A percentile compares a stretch with the other conserved stretches of the same genome.
Conservation (phyloP, 1,140 invertebrate species). For the Drosophila jambulina region DNA sequence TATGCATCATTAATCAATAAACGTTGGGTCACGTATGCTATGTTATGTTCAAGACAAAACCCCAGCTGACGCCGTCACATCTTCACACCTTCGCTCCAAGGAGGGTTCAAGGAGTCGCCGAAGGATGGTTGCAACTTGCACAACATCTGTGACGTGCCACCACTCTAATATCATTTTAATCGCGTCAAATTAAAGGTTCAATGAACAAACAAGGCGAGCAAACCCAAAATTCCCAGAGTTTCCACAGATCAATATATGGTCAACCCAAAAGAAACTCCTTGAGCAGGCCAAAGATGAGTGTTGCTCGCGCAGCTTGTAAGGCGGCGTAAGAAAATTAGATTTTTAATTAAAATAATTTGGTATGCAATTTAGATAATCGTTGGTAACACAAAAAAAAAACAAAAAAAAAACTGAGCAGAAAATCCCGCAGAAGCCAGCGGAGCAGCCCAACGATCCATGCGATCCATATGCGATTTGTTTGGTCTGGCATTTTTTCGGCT, state of each 20-base stretch:
- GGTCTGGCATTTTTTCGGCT: slow-evolving; percentile 69
- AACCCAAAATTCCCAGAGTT: slow-evolving; percentile 42
- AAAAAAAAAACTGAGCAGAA: neutral
- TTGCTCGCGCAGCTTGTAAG: neutral
- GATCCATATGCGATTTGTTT: slow-evolving; percentile 81
- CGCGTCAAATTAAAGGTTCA: slow-evolving; percentile 77
- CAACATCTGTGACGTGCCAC: slow-evolving; percentile 62
- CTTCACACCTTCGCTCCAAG: slow-evolving; percentile 68
- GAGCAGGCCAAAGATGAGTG: slow-evolving; percentile 4
- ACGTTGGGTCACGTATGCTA: slow-evolving; percentile 52
- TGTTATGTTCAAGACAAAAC: slow-evolving; percentile 25
- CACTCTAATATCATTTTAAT: slow-evolving; percentile 82
- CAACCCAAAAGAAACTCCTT: slow-evolving; percentile 24
- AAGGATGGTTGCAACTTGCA: slow-evolving; percentile 37
- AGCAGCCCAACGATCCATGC: slow-evolving; percentile 26
- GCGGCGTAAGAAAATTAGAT: slow-evolving; percentile 79
- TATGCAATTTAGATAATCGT: slow-evolving; percentile 85
- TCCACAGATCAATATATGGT: slow-evolving; percentile 40
- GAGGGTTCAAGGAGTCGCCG: slow-evolving; percentile 28
- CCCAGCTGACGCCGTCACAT: slow-evolving; percentile 69
- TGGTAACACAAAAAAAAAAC: slow-evolving; percentile 22
- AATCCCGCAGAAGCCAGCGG: slow-evolving; percentile 45
- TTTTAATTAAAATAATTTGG: slow-evolving; percentile 85
- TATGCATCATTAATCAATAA: slow-evolving; percentile 82
- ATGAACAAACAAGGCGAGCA: slow-evolving; percentile 49